Conservation (phyloP, 2,888 invertebrate species). For the Cryptus viduatorius region DNA sequence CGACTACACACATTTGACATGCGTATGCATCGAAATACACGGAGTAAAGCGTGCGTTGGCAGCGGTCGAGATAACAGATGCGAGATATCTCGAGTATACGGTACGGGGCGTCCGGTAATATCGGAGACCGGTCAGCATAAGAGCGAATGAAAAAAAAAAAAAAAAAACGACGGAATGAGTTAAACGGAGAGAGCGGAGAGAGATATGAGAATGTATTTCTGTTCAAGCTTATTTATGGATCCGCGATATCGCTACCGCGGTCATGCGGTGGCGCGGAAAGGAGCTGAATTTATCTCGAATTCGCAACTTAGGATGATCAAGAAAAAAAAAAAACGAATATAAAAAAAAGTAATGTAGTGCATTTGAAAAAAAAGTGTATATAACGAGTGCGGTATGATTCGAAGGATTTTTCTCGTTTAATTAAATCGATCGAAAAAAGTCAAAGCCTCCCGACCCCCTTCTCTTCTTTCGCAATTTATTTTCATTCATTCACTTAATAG, state of each 20-base stretch:
- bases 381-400: slow-evolving; percentile 44
- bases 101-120: slow-evolving; percentile 74
- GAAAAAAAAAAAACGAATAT: slow-evolving; percentile 36
- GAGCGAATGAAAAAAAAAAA: slow-evolving; percentile 21
- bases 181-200: slow-evolving; percentile 25
- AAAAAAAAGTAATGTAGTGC: slow-evolving; percentile 13
- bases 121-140: slow-evolving; percentile 64
- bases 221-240: slow-evolving; percentile 79
- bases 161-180: slow-evolving; percentile 4
- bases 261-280: slow-evolving; percentile 60
- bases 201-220: slow-evolving; percentile 80
- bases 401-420: slow-evolving; percentile 38
- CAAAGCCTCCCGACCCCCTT: neutral
- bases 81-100: slow-evolving; percentile 71
- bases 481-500: slow-evolving; percentile 55
- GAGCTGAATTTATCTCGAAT: slow-evolving; percentile 66
- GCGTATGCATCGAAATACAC: slow-evolving; percentile 22
- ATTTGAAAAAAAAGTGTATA: slow-evolving; percentile 27
- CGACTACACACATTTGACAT: slow-evolving; percentile 29
- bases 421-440: slow-evolving; percentile 55
- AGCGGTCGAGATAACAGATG: slow-evolving; percentile 75
- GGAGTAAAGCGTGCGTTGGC: slow-evolving; percentile 47
- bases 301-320: slow-evolving; percentile 38
- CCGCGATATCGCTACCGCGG: slow-evolving; percentile 75
- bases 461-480: slow-evolving; percentile 26